These are phyloP conservation scores for Glyphotaelius pellucidus DNA, from an alignment of 2,888 invertebrate species.

Conservation along the genomic window DNA sequence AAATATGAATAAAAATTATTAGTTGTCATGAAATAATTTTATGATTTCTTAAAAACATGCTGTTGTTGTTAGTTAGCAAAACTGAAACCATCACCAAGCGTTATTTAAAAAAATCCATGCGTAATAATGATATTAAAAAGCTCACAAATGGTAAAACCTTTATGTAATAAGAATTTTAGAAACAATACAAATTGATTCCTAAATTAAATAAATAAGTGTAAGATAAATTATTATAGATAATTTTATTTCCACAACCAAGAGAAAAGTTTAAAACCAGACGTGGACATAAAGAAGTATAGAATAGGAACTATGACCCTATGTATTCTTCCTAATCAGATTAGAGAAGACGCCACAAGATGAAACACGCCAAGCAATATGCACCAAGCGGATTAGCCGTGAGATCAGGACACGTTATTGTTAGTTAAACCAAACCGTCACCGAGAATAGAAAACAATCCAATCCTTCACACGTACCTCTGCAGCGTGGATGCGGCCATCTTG, in stretches of 20 bases:
- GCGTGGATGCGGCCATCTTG: constrained; percentile 63
- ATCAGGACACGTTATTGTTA: constrained; percentile 31
- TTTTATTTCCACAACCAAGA: neutral
- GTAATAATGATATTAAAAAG: neutral
- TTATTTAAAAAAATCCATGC: neutral
- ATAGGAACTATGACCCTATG: neutral
- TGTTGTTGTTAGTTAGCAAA: neutral
- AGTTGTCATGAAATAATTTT: neutral
- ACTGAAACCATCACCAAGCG: neutral
- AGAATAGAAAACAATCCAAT: constrained; percentile 4
- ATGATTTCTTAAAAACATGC: constrained; percentile 2
- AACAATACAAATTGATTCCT: neutral
- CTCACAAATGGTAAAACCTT: neutral
- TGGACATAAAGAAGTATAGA: neutral
- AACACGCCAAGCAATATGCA: constrained; percentile 18
- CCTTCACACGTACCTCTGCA: constrained; percentile 62
- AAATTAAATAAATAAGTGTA: neutral
- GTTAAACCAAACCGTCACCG: constrained; percentile 57
- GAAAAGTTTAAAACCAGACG: neutral
- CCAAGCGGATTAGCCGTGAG: constrained; percentile 36
- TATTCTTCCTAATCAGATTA: neutral
- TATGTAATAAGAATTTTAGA: neutral
- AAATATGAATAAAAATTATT: no score
- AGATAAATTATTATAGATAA: neutral
- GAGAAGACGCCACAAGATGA: neutral